A percentile compares a stretch with the other conserved stretches of the same genome.
phyloP scores from a whole-genome alignment of 2,113 vertebrate species.

The Puntigrus tetrazona region DNA sequence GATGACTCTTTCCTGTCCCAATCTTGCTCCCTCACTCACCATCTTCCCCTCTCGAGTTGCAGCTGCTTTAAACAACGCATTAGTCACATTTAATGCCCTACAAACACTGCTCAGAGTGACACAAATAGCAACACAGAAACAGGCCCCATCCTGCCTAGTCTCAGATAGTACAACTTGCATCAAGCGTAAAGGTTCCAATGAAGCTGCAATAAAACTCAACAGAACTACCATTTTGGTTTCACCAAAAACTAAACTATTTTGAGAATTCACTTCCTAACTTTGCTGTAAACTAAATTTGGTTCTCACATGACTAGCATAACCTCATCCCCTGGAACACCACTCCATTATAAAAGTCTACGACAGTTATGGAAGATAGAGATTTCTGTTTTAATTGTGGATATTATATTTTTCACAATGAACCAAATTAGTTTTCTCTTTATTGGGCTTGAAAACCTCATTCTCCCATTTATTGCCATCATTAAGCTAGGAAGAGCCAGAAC shows the following conservation, averaged over 20 bases:
- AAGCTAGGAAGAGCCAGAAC: too few relatives aligned
- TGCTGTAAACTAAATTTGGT: too few relatives aligned
- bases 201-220: not conserved
- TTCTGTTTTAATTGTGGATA: too few relatives aligned
- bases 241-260: not conserved
- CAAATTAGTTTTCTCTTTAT: too few relatives aligned
- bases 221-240: not conserved
- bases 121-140: slow-evolving; percentile 63
- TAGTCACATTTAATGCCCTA: slow-evolving; percentile 49
- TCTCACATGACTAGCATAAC: too few relatives aligned
- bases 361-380: too few relatives aligned
- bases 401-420: too few relatives aligned
- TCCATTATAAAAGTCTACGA: too few relatives aligned
- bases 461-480: too few relatives aligned
- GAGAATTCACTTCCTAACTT: too few relatives aligned
- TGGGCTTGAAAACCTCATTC: too few relatives aligned
- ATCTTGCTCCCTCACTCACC: not conserved
- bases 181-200: not conserved
- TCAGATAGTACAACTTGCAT: not conserved
- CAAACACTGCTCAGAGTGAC: slow-evolving; percentile 44
- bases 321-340: too few relatives aligned
- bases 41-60: slow-evolving; percentile 1
- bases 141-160: slow-evolving; percentile 31
- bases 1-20: not conserved
- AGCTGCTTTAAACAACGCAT: slow-evolving; percentile 56